Evolutionary conservation across 2,797 vertebrate genomes (phyloP).

Genomic region (Sebastes steindachneri): DNA sequence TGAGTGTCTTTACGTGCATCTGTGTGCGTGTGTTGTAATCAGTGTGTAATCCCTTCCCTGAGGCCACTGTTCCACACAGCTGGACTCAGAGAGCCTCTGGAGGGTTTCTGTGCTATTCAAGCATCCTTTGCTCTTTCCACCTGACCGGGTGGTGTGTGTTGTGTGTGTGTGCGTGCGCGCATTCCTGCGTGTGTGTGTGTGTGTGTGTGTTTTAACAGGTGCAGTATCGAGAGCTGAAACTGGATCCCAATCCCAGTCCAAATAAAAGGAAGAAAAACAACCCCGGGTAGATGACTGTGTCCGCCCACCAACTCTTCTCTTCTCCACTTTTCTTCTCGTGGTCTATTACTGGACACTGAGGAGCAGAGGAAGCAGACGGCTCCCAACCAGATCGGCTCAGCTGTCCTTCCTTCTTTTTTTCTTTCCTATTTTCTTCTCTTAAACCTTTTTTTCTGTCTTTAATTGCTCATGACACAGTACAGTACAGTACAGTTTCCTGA

Average conservation of each 20-base stretch:
- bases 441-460: constrained; percentile 80
- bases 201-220: constrained; percentile 96
- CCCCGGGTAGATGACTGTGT: constrained; percentile 86
- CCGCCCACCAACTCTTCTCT: constrained; percentile 72
- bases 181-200: constrained; percentile 76
- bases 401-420: constrained; percentile 24
- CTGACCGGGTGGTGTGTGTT: constrained; percentile 84
- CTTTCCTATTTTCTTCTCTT: constrained; percentile 57
- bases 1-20: constrained; percentile 46
- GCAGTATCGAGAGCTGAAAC: constrained; percentile 98
- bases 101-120: constrained; percentile 81
- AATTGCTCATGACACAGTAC: constrained; percentile 81
- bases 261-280: constrained; percentile 99
- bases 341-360: constrained; percentile 74
- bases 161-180: constrained; percentile 79
- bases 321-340: constrained; percentile 76
- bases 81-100: constrained; percentile 79
- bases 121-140: constrained; percentile 82
- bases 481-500: constrained; percentile 78
- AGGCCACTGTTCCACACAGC: constrained; percentile 82
- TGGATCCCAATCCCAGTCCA: constrained; percentile 93
- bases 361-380: constrained; percentile 49
- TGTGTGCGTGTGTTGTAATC: constrained; percentile 67
- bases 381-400: constrained; percentile 56
- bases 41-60: constrained; percentile 81